Conservation (phyloP, 1,140 invertebrate species). For the Drosophila leontia region DNA sequence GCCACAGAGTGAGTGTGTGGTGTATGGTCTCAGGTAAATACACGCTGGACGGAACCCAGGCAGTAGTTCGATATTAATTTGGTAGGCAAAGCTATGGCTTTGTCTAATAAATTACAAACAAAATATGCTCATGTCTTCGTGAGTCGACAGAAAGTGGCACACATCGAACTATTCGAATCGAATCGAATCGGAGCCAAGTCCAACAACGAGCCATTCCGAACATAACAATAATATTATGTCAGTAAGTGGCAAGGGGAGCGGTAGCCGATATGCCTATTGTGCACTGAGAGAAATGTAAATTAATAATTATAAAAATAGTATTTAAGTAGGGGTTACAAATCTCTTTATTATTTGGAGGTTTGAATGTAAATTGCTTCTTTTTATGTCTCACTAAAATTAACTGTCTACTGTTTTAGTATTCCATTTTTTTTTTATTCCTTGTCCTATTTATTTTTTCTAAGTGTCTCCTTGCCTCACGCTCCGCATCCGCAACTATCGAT, state of each 20-base stretch:
- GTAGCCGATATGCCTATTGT: constrained; percentile 10
- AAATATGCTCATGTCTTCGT: constrained; percentile 81
- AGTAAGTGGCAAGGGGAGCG: constrained; percentile 49
- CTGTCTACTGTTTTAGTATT: not conserved
- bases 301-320: not conserved
- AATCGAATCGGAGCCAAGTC: constrained; percentile 30
- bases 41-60: constrained; percentile 10
- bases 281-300: not conserved
- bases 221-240: constrained; percentile 83
- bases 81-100: constrained; percentile 63
- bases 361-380: not conserved
- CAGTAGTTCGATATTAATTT: constrained; percentile 64
- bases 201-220: constrained; percentile 51
- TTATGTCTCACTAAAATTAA: not conserved
- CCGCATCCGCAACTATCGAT: constrained; percentile 23
- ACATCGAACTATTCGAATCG: constrained; percentile 43
- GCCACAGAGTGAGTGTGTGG: not conserved
- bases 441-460: not conserved
- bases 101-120: constrained; percentile 80
- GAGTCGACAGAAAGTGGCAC: constrained; percentile 79
- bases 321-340: not conserved
- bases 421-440: no score
- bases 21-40: constrained; percentile 15
- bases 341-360: accelerated
- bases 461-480: constrained; percentile 1